Conservation (phyloP, 2,888 invertebrate species). For the Alviniconcha strummeri region DNA sequence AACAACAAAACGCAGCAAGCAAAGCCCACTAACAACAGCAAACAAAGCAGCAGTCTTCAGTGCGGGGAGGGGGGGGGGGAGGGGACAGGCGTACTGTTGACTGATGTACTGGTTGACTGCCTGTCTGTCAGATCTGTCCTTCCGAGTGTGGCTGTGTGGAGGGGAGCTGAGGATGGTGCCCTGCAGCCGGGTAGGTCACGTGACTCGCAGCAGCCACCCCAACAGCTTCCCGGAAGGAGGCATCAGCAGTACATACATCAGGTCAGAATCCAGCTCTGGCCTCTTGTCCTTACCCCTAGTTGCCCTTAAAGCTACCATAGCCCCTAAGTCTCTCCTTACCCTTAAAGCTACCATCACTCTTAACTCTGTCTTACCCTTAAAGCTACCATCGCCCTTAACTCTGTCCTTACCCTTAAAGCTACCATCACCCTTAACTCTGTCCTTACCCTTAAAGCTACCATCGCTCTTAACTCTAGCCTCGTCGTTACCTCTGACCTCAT, state of each 20-base stretch:
- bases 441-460: too few relatives aligned
- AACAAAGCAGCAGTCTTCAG: background rate
- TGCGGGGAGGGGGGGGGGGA: too few relatives aligned
- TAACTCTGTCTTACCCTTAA: too few relatives aligned
- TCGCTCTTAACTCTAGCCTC: too few relatives aligned
- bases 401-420: too few relatives aligned
- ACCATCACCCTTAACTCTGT: too few relatives aligned
- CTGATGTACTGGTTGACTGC: too few relatives aligned
- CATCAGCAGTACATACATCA: constrained; percentile 87
- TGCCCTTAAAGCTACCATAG: background rate
- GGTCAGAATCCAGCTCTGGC: constrained; percentile 76
- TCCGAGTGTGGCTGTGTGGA: constrained; percentile 83
- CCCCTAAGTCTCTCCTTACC: too few relatives aligned
- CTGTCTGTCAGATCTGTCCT: constrained; percentile 9
- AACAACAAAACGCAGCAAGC: background rate
- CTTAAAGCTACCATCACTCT: too few relatives aligned
- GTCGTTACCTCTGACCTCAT: too few relatives aligned
- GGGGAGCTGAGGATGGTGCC: constrained; percentile 92
- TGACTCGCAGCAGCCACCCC: constrained; percentile 92
- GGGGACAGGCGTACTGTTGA: too few relatives aligned
- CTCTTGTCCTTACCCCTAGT: background rate
- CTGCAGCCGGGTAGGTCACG: constrained; percentile 94
- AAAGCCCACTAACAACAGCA: background rate
- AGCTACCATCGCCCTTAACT: too few relatives aligned
- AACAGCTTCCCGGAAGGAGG: constrained; percentile 76